phyloP scores from a whole-genome alignment of 2,888 invertebrate genomes.

The Oxycera nigricornis region DNA sequence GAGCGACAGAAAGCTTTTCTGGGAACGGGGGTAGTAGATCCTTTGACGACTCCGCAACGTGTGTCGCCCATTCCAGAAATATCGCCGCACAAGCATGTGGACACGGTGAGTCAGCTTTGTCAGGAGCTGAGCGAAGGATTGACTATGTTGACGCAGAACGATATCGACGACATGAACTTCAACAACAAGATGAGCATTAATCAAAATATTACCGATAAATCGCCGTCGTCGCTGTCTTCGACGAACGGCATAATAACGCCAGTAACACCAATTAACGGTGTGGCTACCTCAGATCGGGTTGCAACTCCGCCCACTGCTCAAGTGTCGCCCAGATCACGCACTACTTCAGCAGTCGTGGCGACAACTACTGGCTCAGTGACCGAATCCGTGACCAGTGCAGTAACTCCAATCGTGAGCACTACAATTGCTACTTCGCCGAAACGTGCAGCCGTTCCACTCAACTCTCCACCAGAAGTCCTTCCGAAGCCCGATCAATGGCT shows the following conservation, averaged over 20 bases:
- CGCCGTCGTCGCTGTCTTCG: slow-evolving; percentile 33
- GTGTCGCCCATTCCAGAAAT: slow-evolving; percentile 82
- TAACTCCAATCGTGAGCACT: slow-evolving; percentile 50
- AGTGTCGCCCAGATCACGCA: slow-evolving; percentile 70
- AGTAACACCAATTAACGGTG: slow-evolving; percentile 44
- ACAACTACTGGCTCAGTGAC: slow-evolving; percentile 62
- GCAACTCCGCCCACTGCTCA: slow-evolving; percentile 57
- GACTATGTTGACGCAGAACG: slow-evolving; percentile 70
- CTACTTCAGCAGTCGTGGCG: slow-evolving; percentile 69
- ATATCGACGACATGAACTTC: slow-evolving; percentile 65
- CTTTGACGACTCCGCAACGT: slow-evolving; percentile 57
- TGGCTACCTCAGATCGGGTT: slow-evolving; percentile 47
- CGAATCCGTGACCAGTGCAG: slow-evolving; percentile 67
- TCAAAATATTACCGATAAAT: slow-evolving; percentile 62
- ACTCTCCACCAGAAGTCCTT: slow-evolving; percentile 63
- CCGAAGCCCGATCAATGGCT: slow-evolving; percentile 87
- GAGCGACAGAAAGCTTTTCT: slow-evolving; percentile 72
- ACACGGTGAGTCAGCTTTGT: slow-evolving; percentile 75
- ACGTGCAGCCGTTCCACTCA: slow-evolving; percentile 54
- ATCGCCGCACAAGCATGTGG: slow-evolving; percentile 67
- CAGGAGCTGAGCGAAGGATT: slow-evolving; percentile 77
- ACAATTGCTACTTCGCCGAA: slow-evolving; percentile 51
- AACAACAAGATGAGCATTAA: slow-evolving; percentile 66
- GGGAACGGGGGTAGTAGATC: slow-evolving; percentile 53
- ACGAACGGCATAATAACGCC: slow-evolving; percentile 34